These are phyloP conservation scores for Eupleurogrammus muticus DNA, from an alignment of 2,797 vertebrate genomes.

Conservation along the genomic window DNA sequence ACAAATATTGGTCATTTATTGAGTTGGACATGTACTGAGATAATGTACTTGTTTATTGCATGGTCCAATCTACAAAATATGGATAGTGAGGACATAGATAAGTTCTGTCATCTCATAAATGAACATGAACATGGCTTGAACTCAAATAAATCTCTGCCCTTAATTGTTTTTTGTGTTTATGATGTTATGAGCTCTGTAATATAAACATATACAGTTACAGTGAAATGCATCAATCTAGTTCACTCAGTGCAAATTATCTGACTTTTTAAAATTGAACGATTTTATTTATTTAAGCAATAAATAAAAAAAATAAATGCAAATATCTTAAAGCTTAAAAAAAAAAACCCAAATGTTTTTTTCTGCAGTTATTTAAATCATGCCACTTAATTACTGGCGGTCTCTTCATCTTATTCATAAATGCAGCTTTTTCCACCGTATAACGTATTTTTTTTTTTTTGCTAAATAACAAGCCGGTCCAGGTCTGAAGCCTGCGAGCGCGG, in stretches of 20 bases:
- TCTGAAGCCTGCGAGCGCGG: conserved; percentile 70
- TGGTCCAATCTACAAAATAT: no score
- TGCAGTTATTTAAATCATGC: conserved; percentile 58
- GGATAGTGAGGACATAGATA: no score
- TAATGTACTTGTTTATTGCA: no score
- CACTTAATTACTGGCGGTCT: conserved; percentile 62
- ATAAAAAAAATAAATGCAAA: conserved; percentile 47
- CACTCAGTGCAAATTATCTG: background rate
- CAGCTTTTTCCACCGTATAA: conserved; percentile 60
- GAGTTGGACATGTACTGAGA: background rate
- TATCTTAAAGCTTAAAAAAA: conserved; percentile 25
- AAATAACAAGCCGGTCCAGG: conserved; percentile 79
- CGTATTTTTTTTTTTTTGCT: conserved; percentile 54
- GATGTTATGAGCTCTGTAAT: conserved; percentile 7
- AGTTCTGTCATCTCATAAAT: no score
- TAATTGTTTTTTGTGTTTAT: conserved; percentile 1
- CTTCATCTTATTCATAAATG: conserved; percentile 74
- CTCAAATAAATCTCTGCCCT: background rate
- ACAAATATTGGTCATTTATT: no score
- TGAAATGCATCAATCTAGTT: background rate
- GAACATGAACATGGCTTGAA: no score
- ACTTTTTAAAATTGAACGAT: conserved; percentile 26
- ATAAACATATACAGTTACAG: background rate
- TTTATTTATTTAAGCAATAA: conserved; percentile 52
- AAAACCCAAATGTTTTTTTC: conserved; percentile 35